A percentile compares a stretch with the other conserved stretches of the same genome.
These are phyloP conservation scores for Drosophila falleni DNA, from an alignment of 2,888 invertebrate genomes.

Conservation along the genomic window DNA sequence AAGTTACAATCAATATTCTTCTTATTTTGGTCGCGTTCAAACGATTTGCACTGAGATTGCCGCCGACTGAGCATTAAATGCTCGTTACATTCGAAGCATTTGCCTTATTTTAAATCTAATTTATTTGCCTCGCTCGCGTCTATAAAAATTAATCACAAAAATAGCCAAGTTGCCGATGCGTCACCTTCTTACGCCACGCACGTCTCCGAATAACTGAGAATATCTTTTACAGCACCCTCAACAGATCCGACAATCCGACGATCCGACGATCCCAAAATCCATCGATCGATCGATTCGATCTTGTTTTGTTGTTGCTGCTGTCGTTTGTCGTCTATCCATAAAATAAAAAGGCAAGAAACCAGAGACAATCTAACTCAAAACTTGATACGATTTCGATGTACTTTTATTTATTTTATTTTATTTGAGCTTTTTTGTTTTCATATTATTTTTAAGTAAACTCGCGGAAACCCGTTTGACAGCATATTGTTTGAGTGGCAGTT, in stretches of 20 bases:
- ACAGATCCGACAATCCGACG: slow-evolving; percentile 15
- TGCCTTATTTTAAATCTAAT: slow-evolving; percentile 24
- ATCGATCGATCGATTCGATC: slow-evolving; percentile 51
- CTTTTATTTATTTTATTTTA: slow-evolving; percentile 33
- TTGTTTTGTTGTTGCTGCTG: slow-evolving; percentile 26
- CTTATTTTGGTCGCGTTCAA: background rate
- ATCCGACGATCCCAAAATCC: slow-evolving; percentile 19
- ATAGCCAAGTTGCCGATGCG: slow-evolving; percentile 61
- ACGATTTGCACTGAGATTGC: slow-evolving; percentile 4
- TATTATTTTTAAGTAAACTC: background rate
- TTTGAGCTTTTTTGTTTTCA: slow-evolving; percentile 18
- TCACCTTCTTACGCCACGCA: slow-evolving; percentile 51
- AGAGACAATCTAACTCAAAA: slow-evolving; percentile 25
- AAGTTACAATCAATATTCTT: background rate
- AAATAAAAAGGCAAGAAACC: slow-evolving; percentile 37
- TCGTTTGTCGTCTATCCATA: slow-evolving; percentile 36
- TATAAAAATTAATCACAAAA: slow-evolving; percentile 52
- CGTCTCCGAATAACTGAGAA: slow-evolving; percentile 50
- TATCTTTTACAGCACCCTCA: slow-evolving; percentile 46
- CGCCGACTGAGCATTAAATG: slow-evolving; percentile 21
- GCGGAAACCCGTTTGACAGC: slow-evolving; percentile 62
- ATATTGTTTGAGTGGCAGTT: slow-evolving; percentile 38
- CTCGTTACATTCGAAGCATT: slow-evolving; percentile 19
- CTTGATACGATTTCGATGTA: slow-evolving; percentile 42
- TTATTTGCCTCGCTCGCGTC: slow-evolving; percentile 9